phyloP scores from a whole-genome alignment of 2,888 invertebrate genomes.

The Archips crataeganus region DNA sequence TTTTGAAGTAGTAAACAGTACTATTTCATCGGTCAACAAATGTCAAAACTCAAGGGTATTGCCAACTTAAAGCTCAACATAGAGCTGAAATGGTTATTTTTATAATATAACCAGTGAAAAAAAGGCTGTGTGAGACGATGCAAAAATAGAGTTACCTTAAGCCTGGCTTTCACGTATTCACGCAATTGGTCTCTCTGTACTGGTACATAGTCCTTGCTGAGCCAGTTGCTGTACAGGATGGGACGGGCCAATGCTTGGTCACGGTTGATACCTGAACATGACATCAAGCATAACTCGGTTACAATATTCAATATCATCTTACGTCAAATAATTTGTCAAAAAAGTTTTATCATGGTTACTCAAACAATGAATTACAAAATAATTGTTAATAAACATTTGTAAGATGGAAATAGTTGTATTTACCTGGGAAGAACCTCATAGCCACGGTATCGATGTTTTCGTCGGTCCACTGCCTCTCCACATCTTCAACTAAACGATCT shows the following conservation, averaged over 20 bases:
- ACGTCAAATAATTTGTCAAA: not conserved
- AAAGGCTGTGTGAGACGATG: no score
- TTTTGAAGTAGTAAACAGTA: no score
- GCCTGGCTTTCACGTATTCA: conserved; percentile 98
- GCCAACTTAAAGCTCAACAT: no score
- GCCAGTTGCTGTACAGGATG: conserved; percentile 99
- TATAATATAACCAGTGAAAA: no score
- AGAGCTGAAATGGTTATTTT: not conserved
- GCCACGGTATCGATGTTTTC: conserved; percentile 98
- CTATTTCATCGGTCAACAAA: no score
- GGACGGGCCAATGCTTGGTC: conserved; percentile 96
- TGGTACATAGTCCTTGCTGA: conserved; percentile 98
- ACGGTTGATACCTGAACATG: conserved; percentile 89
- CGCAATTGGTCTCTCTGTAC: conserved; percentile 97
- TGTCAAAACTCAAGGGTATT: not conserved
- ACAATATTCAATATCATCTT: not conserved
- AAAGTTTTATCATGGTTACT: not conserved
- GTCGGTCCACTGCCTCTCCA: conserved; percentile 98
- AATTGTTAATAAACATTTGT: not conserved
- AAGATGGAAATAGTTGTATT: conserved; percentile 11
- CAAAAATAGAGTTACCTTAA: conserved; percentile 88
- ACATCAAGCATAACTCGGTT: not conserved
- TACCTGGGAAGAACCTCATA: conserved; percentile 96
- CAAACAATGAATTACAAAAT: not conserved
- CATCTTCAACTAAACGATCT: conserved; percentile 96